Evolutionary conservation across 2,888 invertebrate genomes (phyloP), one percentile per base, ranked within the genome.

Genomic region (Andrena trimmerana): DNA sequence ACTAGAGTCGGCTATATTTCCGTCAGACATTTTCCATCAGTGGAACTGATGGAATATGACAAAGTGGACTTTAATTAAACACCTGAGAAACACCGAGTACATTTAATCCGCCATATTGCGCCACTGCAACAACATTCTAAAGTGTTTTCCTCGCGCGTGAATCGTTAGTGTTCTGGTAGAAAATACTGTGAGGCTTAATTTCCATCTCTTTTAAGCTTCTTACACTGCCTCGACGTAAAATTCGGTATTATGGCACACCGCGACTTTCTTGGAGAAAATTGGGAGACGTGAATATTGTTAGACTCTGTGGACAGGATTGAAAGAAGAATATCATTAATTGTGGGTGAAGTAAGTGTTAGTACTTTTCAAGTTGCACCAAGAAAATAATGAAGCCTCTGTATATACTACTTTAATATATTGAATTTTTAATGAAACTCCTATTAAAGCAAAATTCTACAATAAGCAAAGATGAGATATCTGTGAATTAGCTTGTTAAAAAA

Each of bases 111-210:
- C 27, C 50, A 7, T 16, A 33, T 48, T 8, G n/a, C 50, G 60
- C 31, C 29, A 24, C 8, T 10, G 3, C 0, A n/a, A 50, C 36
- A 10, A 48, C 33, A 16, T 27, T 50, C n/a, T 8, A 20, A 42
- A 16, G 27, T 48, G 10, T 16, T 10, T n/a, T n/a, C n/a, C n/a
- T n/a, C 6, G 6, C 8, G n/a, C 27, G 50, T 65, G 27, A 57
- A 33, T 27, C 27, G 27, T 24, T 72, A 59, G 62, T n/a, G 72
- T 54, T 10, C 27, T 10, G 57, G 60, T 31, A 20, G 57, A 10
- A 78, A 73, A 66, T 73, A 78, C 66, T 13, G 24, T 36, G 29
- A 0, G 29, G 50, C 60, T 60, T 73, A 73, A 73, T 50, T 67
- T 73, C 36, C 50, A 33, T 24, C 50, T n/a, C 8, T 20, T 24